Conservation (phyloP, 2,113 vertebrate species). For the Bos javanicus region DNA sequence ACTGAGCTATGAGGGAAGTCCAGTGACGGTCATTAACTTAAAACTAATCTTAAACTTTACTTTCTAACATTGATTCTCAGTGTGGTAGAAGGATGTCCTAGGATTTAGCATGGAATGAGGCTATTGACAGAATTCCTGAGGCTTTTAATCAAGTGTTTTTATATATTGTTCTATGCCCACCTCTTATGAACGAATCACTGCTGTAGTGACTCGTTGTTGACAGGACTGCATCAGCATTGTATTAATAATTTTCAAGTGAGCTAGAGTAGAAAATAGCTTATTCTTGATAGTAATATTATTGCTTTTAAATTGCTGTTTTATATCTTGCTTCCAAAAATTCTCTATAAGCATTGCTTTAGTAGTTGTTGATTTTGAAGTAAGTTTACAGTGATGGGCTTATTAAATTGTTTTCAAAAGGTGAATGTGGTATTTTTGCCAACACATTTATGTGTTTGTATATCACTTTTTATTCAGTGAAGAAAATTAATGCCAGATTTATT, state of each 20-base stretch:
- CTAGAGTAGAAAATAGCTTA: slow-evolving; percentile 5
- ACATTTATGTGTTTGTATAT: background rate
- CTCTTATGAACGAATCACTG: background rate
- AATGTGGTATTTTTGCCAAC: background rate
- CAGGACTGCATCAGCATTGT: background rate
- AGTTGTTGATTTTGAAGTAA: background rate
- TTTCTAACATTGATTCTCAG: slow-evolving; percentile 25
- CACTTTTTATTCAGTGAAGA: background rate
- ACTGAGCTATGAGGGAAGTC: background rate
- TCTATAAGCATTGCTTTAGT: slow-evolving; percentile 19
- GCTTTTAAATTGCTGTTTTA: background rate
- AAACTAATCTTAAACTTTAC: background rate
- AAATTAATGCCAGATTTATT: slow-evolving; percentile 7
- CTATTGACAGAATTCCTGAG: background rate
- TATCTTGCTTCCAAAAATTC: slow-evolving; percentile 28
- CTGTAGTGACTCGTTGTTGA: background rate
- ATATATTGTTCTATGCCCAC: background rate
- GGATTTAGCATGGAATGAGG: background rate
- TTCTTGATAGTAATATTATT: slow-evolving; percentile 18
- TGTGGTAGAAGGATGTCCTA: background rate
- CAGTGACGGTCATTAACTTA: background rate
- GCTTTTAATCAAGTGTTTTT: background rate
- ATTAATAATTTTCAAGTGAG: background rate
- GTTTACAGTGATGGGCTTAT: background rate
- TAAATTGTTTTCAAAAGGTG: background rate